These are phyloP conservation scores for Excalfactoria chinensis DNA, from an alignment of 2,113 vertebrate species.

Conservation along the genomic window DNA sequence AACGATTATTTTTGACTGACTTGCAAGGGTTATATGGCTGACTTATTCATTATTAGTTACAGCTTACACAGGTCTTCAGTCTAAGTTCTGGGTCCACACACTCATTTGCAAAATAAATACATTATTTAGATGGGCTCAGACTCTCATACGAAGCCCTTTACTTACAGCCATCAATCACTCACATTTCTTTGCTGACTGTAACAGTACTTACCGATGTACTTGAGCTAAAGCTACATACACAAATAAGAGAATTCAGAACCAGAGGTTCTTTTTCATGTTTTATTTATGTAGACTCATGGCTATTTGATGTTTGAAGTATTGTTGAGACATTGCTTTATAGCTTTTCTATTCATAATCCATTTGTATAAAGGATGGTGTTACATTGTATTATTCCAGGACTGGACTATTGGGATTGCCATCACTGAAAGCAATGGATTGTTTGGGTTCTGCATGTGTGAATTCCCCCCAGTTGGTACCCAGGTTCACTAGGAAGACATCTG, in stretches of 20 bases:
- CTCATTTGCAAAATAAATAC: neutral
- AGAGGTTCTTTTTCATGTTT: neutral
- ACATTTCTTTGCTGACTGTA: neutral
- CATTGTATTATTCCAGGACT: neutral
- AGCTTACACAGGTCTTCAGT: neutral
- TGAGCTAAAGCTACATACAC: neutral
- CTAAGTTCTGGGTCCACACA: neutral
- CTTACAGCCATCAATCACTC: neutral
- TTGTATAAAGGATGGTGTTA: neutral
- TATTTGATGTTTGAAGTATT: neutral
- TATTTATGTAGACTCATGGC: neutral
- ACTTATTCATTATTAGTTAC: neutral
- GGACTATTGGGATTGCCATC: neutral
- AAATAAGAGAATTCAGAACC: neutral
- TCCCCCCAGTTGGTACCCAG: neutral
- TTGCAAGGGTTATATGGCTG: neutral
- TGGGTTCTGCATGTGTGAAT: neutral
- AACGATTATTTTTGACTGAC: conserved; percentile 37
- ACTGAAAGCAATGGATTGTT: neutral
- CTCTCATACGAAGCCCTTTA: neutral
- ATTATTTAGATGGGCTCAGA: neutral
- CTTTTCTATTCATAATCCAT: neutral
- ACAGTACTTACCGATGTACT: neutral
- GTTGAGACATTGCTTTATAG: neutral
- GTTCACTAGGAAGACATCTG: neutral